phyloP scores from a whole-genome alignment of 64 coral and sea anemone species.

The Montipora foliosa region DNA sequence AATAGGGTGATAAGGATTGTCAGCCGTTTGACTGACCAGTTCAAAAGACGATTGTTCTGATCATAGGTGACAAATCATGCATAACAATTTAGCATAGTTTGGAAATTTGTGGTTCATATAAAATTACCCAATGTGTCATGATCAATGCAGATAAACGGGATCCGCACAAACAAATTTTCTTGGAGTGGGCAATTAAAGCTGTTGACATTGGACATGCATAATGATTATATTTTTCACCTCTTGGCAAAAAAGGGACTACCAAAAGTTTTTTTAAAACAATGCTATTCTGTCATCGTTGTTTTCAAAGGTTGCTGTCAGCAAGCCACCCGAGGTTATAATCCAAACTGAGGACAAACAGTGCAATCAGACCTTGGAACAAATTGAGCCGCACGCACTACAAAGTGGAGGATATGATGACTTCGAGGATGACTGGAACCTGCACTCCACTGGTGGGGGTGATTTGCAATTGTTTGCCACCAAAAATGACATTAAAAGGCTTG shows the following conservation, averaged over 20 bases:
- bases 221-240: neutral
- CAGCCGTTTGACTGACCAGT: neutral
- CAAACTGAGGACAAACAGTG: neutral
- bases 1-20: neutral
- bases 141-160: neutral
- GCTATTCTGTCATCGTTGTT: neutral
- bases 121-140: neutral
- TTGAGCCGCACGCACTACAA: neutral
- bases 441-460: neutral
- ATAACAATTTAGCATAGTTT: neutral
- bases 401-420: neutral
- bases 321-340: neutral
- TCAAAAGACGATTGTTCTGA: neutral
- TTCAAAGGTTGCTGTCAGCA: constrained; percentile 1
- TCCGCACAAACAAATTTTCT: neutral
- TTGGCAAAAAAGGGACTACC: no score
- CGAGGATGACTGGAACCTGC: neutral
- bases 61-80: neutral
- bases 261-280: neutral
- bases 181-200: neutral
- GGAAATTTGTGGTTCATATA: neutral
- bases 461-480: neutral
- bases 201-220: neutral
- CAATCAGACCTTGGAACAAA: neutral
- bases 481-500: constrained; percentile 7